phyloP scores from a whole-genome alignment of 2,113 vertebrate species.

The Corythaeola cristata region DNA sequence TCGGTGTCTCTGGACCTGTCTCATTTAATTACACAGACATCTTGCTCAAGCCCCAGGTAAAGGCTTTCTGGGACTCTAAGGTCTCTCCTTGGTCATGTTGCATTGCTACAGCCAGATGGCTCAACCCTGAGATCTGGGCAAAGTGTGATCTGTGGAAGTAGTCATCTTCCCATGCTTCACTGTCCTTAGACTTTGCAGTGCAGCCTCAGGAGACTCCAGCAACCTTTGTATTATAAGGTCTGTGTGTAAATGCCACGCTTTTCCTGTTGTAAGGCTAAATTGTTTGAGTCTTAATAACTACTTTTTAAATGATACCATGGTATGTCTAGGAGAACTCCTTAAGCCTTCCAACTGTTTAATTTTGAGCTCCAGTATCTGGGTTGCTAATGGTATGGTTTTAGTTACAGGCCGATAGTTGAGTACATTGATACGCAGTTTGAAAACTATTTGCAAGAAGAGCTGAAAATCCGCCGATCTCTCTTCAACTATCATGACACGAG shows the following conservation, averaged over 20 bases:
- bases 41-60: neutral
- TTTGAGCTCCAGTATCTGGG: neutral
- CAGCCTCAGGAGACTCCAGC: neutral
- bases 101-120: neutral
- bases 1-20: neutral
- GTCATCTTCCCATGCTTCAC: neutral
- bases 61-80: neutral
- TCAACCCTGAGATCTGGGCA: neutral
- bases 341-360: neutral
- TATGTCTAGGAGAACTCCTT: neutral
- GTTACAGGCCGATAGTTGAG: slow-evolving; percentile 98
- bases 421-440: slow-evolving; percentile 99
- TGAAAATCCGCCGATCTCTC: slow-evolving; percentile 98
- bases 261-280: neutral
- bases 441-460: slow-evolving; percentile 95
- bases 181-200: neutral
- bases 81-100: neutral
- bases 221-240: neutral
- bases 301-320: neutral
- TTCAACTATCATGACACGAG: slow-evolving; percentile 96
- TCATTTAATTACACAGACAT: neutral
- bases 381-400: slow-evolving; percentile 79
- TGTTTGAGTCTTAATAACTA: neutral
- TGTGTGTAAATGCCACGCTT: neutral
- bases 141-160: neutral